Evolutionary conservation across 2,888 invertebrate species (phyloP).

Genomic region (Petrolisthes cinctipes): DNA sequence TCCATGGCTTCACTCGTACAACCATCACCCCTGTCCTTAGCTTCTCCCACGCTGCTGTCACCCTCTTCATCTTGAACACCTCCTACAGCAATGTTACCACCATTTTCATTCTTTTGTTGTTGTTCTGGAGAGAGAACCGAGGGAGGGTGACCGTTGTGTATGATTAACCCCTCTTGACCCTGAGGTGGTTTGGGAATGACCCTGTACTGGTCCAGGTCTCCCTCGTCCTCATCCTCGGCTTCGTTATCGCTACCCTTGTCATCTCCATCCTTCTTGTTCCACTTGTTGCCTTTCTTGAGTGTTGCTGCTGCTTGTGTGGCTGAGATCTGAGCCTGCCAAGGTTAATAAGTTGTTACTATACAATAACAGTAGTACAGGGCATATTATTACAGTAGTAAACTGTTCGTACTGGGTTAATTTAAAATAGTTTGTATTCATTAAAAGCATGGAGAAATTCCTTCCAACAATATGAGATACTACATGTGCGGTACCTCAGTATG

Average conservation of each 20-base stretch:
- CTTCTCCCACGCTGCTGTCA: background rate
- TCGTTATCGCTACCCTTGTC: conserved; percentile 43
- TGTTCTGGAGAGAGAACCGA: background rate
- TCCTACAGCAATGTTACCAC: background rate
- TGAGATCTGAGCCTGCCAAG: background rate
- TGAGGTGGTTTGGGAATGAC: background rate
- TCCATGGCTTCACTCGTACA: background rate
- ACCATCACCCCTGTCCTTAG: background rate
- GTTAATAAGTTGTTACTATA: background rate
- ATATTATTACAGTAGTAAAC: too few species aligned
- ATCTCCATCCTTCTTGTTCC: background rate
- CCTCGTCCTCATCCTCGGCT: conserved; percentile 47
- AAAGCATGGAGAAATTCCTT: too few species aligned
- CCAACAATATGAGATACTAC: too few species aligned
- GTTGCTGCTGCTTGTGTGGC: background rate
- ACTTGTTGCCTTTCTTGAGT: background rate
- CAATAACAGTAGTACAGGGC: too few species aligned
- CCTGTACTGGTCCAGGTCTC: conserved; percentile 47
- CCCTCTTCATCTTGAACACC: background rate
- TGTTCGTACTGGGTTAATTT: too few species aligned
- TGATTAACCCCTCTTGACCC: background rate
- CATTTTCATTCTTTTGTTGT: background rate
- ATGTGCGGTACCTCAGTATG: too few species aligned
- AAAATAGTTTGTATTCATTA: too few species aligned
- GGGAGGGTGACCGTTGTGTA: background rate